Evolutionary conservation across 2,113 vertebrate genomes (phyloP), one percentile per base, ranked within the genome.

Genomic region (Neolamprologus cancellatus): DNA sequence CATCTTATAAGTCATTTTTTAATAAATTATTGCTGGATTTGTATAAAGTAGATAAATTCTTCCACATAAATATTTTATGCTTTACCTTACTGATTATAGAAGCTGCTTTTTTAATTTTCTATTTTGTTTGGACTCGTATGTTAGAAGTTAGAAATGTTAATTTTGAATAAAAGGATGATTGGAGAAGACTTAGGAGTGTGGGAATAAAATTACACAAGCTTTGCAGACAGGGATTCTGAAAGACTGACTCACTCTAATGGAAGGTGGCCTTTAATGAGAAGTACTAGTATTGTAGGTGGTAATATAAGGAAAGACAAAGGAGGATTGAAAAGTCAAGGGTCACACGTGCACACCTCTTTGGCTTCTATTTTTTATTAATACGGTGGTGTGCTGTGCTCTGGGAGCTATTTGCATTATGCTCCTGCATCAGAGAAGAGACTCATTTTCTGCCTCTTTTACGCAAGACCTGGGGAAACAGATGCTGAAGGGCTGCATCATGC

Each of bases 231-330:
- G 84, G 32, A 79, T 78, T 80, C 74, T 80, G 23, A 83, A 81
- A 50, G 69, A 83, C 84, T 86, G 92, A 91, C 46, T 91, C 87
- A 91, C 48, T 87, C 74, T 93, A 91, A 94, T 94, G 88, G 81
- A 82, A 90, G 82, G 64, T 76, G 59, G 52, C 88, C 89, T 91
- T 90, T 93, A 93, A 92, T 90, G 84, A 91, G 82, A 89, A 87
- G 83, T 74, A 64, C 78, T 82, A 83, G 84, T 89, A 85, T 84
- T 85, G 88, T 92, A 92, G 89, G 91, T 92, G 89, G 91, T 84
- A 81, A 81, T 90, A 79, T 91, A 91, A 92, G 82, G 23, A 85
- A 74, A 90, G 81, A 54, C 82, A 92, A 78, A 88, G 79, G 71
- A 81, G 86, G 74, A 92, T 74, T 82, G 69, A 82, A 84, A 88